Percentiles rank a stretch among this genome's conserved stretches.
phyloP scores from a whole-genome alignment of 2,888 invertebrate species.

The Cybosia mesomella region DNA sequence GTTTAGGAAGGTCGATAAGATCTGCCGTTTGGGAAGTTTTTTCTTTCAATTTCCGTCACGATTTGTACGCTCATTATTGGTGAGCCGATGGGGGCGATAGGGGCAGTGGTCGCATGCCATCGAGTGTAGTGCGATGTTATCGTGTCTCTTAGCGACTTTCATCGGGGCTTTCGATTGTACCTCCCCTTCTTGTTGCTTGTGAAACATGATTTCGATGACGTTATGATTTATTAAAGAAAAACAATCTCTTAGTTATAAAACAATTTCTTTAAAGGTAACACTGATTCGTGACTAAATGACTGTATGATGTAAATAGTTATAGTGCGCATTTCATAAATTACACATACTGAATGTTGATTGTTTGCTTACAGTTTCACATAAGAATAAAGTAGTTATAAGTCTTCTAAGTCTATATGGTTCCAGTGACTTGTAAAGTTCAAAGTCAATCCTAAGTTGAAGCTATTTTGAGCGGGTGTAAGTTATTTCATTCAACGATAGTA shows the following conservation, averaged over 20 bases:
- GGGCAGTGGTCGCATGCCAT: slow-evolving; percentile 83
- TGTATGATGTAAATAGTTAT: slow-evolving; percentile 22
- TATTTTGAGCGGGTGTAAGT: slow-evolving; percentile 58
- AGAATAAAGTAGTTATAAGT: slow-evolving; percentile 47
- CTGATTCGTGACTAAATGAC: slow-evolving; percentile 62
- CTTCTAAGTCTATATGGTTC: slow-evolving; percentile 52
- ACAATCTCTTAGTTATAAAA: slow-evolving; percentile 54
- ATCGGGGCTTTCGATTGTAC: slow-evolving; percentile 80
- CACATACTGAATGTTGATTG: slow-evolving; percentile 37
- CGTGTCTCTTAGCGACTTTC: slow-evolving; percentile 83
- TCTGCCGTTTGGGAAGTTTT: slow-evolving; percentile 85
- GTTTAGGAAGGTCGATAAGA: slow-evolving; percentile 84
- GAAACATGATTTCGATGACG: slow-evolving; percentile 80
- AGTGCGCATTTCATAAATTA: slow-evolving; percentile 58
- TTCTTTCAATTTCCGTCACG: slow-evolving; percentile 87
- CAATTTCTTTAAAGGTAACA: slow-evolving; percentile 55
- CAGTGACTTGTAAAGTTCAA: slow-evolving; percentile 62
- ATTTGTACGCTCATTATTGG: slow-evolving; percentile 86
- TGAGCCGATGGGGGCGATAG: slow-evolving; percentile 84
- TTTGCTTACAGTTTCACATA: slow-evolving; percentile 43
- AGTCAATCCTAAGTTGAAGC: slow-evolving; percentile 59
- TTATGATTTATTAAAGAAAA: slow-evolving; percentile 75
- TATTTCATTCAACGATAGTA: slow-evolving; percentile 53
- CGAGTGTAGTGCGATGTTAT: slow-evolving; percentile 78
- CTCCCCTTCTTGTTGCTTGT: slow-evolving; percentile 66